phyloP scores from a whole-genome alignment of 1,140 invertebrate species.

The Zaprionus taronus region DNA sequence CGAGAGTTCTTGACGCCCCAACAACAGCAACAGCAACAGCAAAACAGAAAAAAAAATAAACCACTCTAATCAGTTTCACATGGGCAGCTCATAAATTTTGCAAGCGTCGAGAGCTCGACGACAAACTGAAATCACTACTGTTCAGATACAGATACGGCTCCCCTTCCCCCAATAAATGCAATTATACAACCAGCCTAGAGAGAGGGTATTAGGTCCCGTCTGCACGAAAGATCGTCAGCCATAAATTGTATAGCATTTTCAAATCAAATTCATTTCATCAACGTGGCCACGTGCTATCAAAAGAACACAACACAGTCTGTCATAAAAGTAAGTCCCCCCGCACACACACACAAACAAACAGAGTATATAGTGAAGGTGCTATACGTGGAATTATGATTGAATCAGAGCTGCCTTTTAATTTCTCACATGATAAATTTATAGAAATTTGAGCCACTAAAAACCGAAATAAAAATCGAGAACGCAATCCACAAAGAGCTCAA shows the following conservation, averaged over 20 bases:
- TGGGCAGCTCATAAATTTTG: conserved; percentile 77
- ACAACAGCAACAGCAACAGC: background rate
- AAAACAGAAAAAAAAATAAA: conserved; percentile 4
- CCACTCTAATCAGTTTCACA: conserved; percentile 76
- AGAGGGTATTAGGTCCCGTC: background rate
- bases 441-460: conserved; percentile 63
- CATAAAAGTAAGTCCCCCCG: conserved; percentile 17
- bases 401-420: conserved; percentile 69
- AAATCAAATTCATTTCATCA: conserved; percentile 74
- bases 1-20: conserved; percentile 41
- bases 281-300: conserved; percentile 67
- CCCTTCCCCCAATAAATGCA: conserved; percentile 68
- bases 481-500: conserved; percentile 54
- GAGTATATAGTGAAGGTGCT: background rate
- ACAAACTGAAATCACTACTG: conserved; percentile 78
- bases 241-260: conserved; percentile 76
- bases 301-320: conserved; percentile 44
- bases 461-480: conserved; percentile 58
- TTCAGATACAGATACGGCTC: conserved; percentile 63
- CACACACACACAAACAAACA: conserved; percentile 7
- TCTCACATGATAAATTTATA: conserved; percentile 75
- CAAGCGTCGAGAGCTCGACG: conserved; percentile 40
- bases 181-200: conserved; percentile 64
- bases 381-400: conserved; percentile 68
- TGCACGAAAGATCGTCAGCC: conserved; percentile 53